phyloP scores from a whole-genome alignment of 2,888 invertebrate genomes.

The Melanostoma scalare region DNA sequence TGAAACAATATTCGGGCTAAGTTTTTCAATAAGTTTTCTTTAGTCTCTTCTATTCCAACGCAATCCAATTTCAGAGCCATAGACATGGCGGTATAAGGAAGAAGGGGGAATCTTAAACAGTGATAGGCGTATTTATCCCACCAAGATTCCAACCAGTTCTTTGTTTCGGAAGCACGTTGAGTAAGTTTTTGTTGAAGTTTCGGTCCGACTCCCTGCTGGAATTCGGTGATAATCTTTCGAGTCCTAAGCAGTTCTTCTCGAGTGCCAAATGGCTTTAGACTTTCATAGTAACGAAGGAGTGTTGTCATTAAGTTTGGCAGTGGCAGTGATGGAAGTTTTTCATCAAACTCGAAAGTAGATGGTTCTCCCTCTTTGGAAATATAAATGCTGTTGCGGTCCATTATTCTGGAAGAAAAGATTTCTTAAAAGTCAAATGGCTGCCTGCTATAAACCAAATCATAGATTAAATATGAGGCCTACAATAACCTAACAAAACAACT shows the following conservation, averaged over 20 bases:
- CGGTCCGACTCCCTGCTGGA: slow-evolving; percentile 83
- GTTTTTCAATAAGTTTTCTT: slow-evolving; percentile 74
- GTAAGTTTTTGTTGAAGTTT: slow-evolving; percentile 82
- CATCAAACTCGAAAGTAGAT: slow-evolving; percentile 83
- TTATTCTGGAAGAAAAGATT: slow-evolving; percentile 59
- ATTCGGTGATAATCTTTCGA: slow-evolving; percentile 82
- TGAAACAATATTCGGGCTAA: slow-evolving; percentile 78
- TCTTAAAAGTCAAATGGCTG: not conserved
- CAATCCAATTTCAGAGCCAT: slow-evolving; percentile 79
- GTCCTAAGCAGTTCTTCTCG: slow-evolving; percentile 82
- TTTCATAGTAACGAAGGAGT: slow-evolving; percentile 83
- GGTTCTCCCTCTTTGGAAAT: slow-evolving; percentile 76
- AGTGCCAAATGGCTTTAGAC: slow-evolving; percentile 82
- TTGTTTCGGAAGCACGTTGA: slow-evolving; percentile 81
- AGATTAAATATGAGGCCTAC: not conserved
- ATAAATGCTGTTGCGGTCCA: slow-evolving; percentile 80
- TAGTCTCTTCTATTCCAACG: slow-evolving; percentile 77
- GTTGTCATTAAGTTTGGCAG: slow-evolving; percentile 83
- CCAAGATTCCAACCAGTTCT: slow-evolving; percentile 84
- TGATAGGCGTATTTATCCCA: slow-evolving; percentile 85
- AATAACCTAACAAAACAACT: no score
- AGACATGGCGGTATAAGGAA: slow-evolving; percentile 83
- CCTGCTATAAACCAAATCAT: not conserved
- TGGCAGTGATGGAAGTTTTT: slow-evolving; percentile 83
- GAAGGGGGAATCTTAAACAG: slow-evolving; percentile 82